Conservation (phyloP, 2,888 invertebrate genomes). For the Cosmia pyralina region DNA sequence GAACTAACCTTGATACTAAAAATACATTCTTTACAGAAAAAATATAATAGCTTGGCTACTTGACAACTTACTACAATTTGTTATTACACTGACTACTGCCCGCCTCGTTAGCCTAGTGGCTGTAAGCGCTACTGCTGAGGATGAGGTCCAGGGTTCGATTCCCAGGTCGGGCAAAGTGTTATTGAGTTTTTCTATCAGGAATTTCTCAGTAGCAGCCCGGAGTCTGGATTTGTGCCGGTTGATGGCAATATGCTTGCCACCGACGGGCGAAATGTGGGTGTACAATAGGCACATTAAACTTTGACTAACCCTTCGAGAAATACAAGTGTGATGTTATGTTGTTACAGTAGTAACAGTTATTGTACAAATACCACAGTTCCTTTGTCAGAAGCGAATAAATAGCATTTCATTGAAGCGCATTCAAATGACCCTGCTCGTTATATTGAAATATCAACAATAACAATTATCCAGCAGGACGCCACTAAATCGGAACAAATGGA, state of each 20-base stretch:
- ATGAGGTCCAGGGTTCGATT: background rate
- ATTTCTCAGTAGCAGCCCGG: background rate
- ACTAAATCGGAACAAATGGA: background rate
- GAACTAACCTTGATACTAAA: conserved; percentile 28
- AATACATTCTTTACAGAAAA: conserved; percentile 35
- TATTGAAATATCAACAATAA: conserved; percentile 36
- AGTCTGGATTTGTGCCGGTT: background rate
- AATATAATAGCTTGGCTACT: conserved; percentile 10
- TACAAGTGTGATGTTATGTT: background rate
- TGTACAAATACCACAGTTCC: background rate
- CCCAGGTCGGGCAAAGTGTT: background rate
- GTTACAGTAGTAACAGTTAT: background rate
- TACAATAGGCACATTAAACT: background rate
- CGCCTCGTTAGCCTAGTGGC: too few relatives aligned
- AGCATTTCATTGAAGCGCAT: conserved; percentile 32
- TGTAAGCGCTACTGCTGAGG: background rate
- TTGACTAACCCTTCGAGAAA: background rate
- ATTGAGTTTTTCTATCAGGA: background rate
- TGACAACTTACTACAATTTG: background rate
- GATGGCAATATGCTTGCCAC: background rate
- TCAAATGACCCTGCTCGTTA: conserved; percentile 33
- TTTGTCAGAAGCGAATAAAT: conserved; percentile 14
- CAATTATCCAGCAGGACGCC: conserved; percentile 10
- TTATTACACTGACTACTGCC: background rate
- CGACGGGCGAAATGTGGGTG: too few relatives aligned